Percentiles rank a stretch among this genome's conserved stretches.
These are phyloP conservation scores for Habroteleia sp. DNA, from an alignment of 2,888 invertebrate genomes.

Conservation along the genomic window DNA sequence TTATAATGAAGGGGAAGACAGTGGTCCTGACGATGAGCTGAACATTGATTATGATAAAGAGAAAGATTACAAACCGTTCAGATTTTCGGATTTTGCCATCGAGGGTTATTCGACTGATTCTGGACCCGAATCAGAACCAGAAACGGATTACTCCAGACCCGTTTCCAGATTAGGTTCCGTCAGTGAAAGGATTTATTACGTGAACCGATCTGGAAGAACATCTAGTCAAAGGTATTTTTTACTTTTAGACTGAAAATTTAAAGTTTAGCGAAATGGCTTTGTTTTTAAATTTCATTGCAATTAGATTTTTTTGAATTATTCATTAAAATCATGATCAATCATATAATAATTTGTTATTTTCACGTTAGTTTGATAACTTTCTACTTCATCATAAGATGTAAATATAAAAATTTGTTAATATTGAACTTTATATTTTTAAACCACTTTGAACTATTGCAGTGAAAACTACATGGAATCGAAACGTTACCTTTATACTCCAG, in stretches of 20 bases:
- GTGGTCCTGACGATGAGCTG: slow-evolving; percentile 66
- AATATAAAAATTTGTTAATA: too few relatives aligned
- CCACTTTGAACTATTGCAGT: slow-evolving; percentile 28
- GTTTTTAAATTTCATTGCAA: too few relatives aligned
- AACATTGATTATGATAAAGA: slow-evolving; percentile 65
- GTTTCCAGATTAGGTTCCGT: slow-evolving; percentile 74
- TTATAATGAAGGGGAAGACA: slow-evolving; percentile 68
- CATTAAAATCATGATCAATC: too few relatives aligned
- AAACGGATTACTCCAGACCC: slow-evolving; percentile 76
- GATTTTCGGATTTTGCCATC: slow-evolving; percentile 74
- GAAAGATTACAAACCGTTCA: slow-evolving; percentile 70
- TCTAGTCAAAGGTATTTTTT: slow-evolving; percentile 68
- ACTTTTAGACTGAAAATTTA: too few relatives aligned
- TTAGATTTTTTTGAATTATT: too few relatives aligned
- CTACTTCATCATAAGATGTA: too few relatives aligned
- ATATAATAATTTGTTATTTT: too few relatives aligned
- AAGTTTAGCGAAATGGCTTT: too few relatives aligned
- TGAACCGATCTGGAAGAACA: slow-evolving; percentile 71
- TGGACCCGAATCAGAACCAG: slow-evolving; percentile 77
- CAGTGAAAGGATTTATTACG: slow-evolving; percentile 71
- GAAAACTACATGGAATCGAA: slow-evolving; percentile 67
- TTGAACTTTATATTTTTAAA: too few relatives aligned
- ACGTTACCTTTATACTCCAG: slow-evolving; percentile 64
- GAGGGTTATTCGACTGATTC: slow-evolving; percentile 79
- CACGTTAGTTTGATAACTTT: too few relatives aligned